A percentile compares a stretch with the other conserved stretches of the same genome.
Conservation (phyloP, 2,797 vertebrate genomes). For the Petrocephalus schoutedeni region DNA sequence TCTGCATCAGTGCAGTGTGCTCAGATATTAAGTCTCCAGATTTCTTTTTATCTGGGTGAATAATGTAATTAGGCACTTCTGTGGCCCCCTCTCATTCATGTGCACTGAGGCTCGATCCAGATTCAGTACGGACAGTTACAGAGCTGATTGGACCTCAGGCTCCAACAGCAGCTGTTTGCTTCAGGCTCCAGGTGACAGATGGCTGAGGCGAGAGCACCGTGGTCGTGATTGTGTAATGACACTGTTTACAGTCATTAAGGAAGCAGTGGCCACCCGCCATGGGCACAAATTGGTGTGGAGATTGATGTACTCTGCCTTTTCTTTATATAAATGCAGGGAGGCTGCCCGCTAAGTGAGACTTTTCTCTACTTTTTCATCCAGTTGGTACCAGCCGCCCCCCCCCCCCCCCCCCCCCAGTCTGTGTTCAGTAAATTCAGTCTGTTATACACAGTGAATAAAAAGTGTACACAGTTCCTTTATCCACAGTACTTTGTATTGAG, state of each 20-base stretch:
- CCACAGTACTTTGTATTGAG: too few species aligned
- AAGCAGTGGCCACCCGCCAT: neutral
- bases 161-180: constrained; percentile 24
- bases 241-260: constrained; percentile 24
- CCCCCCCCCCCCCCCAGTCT: neutral
- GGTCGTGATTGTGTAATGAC: constrained; percentile 17
- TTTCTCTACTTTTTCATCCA: neutral
- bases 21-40: neutral
- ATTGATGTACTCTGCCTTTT: neutral
- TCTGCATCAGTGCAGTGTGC: neutral
- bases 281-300: neutral
- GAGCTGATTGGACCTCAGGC: neutral
- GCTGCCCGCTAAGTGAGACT: neutral
- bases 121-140: neutral
- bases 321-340: neutral
- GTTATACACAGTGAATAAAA: neutral
- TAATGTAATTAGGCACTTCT: neutral
- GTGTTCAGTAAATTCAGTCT: neutral
- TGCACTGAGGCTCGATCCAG: neutral
- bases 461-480: too few species aligned
- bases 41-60: neutral
- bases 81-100: neutral
- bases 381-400: neutral
- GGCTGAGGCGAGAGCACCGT: constrained; percentile 20
- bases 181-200: constrained; percentile 26